Conservation (phyloP, 1,140 invertebrate species). For the Thereuonema tuberculata region DNA sequence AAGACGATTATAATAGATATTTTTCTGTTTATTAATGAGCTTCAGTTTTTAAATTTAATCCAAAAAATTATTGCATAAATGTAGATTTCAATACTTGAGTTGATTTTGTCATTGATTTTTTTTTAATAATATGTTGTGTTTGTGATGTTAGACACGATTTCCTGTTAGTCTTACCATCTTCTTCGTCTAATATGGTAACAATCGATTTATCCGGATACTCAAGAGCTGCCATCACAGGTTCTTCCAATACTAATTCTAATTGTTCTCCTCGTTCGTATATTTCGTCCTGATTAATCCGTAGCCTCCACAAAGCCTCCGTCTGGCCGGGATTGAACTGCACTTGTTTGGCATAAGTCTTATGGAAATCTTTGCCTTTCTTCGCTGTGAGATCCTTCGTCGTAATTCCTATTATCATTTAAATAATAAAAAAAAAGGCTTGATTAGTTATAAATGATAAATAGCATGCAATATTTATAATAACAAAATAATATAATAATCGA, state of each 20-base stretch:
- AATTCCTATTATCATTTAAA: slow-evolving; percentile 28
- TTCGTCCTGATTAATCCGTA: slow-evolving; percentile 28
- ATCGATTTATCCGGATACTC: slow-evolving; percentile 25
- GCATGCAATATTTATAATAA: too few relatives aligned
- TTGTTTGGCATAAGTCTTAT: slow-evolving; percentile 26
- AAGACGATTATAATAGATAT: too few relatives aligned
- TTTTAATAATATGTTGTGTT: too few relatives aligned
- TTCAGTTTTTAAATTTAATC: too few relatives aligned
- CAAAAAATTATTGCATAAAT: too few relatives aligned
- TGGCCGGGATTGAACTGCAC: slow-evolving; percentile 35
- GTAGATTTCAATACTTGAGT: too few relatives aligned
- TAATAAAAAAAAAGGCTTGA: too few relatives aligned
- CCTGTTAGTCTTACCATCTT: slow-evolving; percentile 34
- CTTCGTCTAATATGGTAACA: slow-evolving; percentile 29
- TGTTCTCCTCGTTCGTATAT: slow-evolving; percentile 28
- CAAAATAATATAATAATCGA: too few relatives aligned
- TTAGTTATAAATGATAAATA: too few relatives aligned
- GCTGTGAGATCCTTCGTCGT: slow-evolving; percentile 26
- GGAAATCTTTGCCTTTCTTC: slow-evolving; percentile 26
- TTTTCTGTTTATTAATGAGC: too few relatives aligned
- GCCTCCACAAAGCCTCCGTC: slow-evolving; percentile 29
- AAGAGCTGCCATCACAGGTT: slow-evolving; percentile 29
- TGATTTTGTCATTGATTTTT: too few relatives aligned
- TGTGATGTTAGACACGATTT: too few relatives aligned
- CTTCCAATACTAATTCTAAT: slow-evolving; percentile 25